phyloP scores from a whole-genome alignment of 1,140 invertebrate genomes.

The Leptinotarsa undecemlineata region DNA sequence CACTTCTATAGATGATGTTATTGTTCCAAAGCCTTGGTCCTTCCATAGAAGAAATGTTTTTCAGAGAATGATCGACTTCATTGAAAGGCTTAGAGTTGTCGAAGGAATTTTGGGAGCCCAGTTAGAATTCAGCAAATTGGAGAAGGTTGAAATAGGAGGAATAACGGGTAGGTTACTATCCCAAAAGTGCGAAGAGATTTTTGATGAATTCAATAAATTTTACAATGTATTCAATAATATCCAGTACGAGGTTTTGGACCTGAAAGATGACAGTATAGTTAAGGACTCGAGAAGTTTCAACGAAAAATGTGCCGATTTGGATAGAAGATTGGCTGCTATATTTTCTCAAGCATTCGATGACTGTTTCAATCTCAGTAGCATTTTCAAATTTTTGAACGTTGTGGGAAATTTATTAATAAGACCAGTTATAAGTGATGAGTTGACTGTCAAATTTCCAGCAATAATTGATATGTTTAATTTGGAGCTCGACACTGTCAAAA shows the following conservation, averaged over 20 bases:
- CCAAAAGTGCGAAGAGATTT: constrained; percentile 59
- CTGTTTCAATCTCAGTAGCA: constrained; percentile 70
- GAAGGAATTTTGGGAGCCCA: constrained; percentile 73
- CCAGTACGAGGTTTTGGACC: constrained; percentile 69
- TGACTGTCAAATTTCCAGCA: constrained; percentile 63
- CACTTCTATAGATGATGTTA: constrained; percentile 27
- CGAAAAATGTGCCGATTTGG: constrained; percentile 65
- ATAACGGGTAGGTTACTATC: constrained; percentile 70
- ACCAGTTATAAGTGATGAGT: constrained; percentile 69
- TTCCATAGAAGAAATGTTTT: constrained; percentile 76
- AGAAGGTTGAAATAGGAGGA: constrained; percentile 84
- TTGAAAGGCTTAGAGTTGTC: constrained; percentile 63
- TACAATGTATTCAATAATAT: constrained; percentile 73
- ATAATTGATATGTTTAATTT: constrained; percentile 65
- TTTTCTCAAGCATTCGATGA: constrained; percentile 78
- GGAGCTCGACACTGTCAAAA: constrained; percentile 68
- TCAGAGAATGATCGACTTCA: constrained; percentile 69
- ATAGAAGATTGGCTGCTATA: constrained; percentile 74
- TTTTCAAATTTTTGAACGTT: constrained; percentile 70
- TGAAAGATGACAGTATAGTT: constrained; percentile 68
- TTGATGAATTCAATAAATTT: constrained; percentile 71
- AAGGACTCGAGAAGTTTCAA: constrained; percentile 66
- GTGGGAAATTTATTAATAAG: constrained; percentile 73
- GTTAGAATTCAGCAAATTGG: constrained; percentile 82
- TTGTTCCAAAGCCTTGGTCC: constrained; percentile 65